Conservation (phyloP, 2,797 vertebrate species). For the Sebastes trivittatus region DNA sequence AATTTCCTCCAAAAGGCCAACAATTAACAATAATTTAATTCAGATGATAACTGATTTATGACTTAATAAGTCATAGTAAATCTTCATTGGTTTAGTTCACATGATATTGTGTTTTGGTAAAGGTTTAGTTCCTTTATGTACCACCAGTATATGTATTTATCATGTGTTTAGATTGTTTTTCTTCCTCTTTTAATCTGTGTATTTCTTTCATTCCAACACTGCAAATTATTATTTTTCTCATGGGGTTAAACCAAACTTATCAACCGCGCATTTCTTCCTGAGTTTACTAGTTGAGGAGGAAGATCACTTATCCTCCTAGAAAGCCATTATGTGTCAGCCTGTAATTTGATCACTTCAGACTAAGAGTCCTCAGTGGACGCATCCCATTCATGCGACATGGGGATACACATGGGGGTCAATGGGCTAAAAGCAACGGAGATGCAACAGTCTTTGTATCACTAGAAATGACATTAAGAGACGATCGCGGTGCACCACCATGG, state of each 20-base stretch:
- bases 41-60: not conserved
- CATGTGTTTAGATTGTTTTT: not conserved
- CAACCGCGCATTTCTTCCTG: rapidly evolving
- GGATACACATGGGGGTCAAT: too few species aligned
- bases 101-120: not conserved
- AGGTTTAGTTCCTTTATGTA: not conserved
- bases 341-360: too few species aligned
- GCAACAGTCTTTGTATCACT: too few species aligned
- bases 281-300: not conserved
- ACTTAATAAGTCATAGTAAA: not conserved
- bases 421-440: too few species aligned
- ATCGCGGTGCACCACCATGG: not conserved
- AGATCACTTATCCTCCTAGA: not conserved
- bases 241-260: too few species aligned
- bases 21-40: not conserved
- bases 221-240: too few species aligned
- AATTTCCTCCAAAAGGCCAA: not conserved
- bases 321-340: not conserved
- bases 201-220: too few species aligned
- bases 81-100: not conserved
- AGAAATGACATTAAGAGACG: too few species aligned
- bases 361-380: too few species aligned
- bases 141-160: not conserved
- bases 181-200: not conserved
- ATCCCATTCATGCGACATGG: too few species aligned